Conservation (phyloP, 2,113 vertebrate species). For the Ochotona princeps region DNA sequence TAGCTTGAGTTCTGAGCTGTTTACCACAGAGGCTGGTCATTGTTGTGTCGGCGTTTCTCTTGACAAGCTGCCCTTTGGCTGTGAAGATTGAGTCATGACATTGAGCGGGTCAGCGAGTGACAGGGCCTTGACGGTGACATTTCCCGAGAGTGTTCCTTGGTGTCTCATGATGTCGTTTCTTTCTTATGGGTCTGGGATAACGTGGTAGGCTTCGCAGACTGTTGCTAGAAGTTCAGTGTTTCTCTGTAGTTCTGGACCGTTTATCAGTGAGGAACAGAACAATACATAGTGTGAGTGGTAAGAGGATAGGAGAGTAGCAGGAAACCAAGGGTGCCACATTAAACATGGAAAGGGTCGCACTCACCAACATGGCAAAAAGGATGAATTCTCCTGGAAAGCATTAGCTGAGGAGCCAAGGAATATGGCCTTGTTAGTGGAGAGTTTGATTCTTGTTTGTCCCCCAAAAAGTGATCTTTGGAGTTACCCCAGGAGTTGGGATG, state of each 20-base stretch:
- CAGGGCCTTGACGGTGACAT: not conserved
- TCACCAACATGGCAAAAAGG: not conserved
- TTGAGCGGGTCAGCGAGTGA: not conserved
- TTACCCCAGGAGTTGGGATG: not conserved
- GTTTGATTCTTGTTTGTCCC: not conserved
- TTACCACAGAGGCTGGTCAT: not conserved
- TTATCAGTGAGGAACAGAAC: not conserved
- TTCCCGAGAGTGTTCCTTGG: not conserved
- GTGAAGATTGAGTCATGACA: not conserved
- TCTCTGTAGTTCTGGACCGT: not conserved
- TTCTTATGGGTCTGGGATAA: not conserved
- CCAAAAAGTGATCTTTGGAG: not conserved
- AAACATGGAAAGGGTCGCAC: not conserved
- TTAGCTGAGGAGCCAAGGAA: not conserved
- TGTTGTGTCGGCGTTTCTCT: not conserved
- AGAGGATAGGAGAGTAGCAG: not conserved
- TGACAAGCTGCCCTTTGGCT: not conserved
- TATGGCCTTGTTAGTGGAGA: not conserved
- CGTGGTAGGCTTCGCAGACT: not conserved
- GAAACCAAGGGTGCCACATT: not conserved
- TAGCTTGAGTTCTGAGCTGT: not conserved
- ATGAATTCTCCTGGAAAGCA: slow-evolving; percentile 13
- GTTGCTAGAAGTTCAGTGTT: slow-evolving; percentile 18
- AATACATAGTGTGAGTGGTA: slow-evolving; percentile 9
- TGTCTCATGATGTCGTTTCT: not conserved